Conservation (phyloP, 1,140 invertebrate species). For the Lepidostoma basale region DNA sequence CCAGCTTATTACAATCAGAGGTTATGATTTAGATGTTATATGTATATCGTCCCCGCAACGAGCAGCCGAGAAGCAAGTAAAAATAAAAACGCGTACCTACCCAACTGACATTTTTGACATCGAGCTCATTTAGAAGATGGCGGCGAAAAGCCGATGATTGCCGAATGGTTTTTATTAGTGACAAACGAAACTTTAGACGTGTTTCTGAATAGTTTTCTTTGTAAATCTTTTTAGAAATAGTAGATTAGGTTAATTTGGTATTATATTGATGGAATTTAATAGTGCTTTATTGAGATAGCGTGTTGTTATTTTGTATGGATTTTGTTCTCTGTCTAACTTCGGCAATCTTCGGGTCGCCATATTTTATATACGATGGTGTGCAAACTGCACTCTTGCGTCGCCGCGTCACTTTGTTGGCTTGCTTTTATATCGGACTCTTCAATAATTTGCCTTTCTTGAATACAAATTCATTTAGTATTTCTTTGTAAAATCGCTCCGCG, state of each 20-base stretch:
- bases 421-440: not conserved
- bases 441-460: conserved; percentile 15
- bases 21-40: no score
- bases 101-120: not conserved
- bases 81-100: conserved; percentile 12
- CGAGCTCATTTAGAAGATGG: not conserved
- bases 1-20: not conserved
- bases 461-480: not conserved
- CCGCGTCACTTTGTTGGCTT: conserved; percentile 29
- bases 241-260: no score
- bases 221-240: no score
- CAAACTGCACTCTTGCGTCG: conserved; percentile 18
- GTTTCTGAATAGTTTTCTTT: no score
- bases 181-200: no score
- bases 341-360: conserved; percentile 13
- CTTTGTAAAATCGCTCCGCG: not conserved
- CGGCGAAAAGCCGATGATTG: conserved; percentile 12
- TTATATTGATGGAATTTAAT: no score
- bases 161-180: no score
- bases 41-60: not conserved
- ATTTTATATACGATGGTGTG: conserved; percentile 18
- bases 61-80: no score
- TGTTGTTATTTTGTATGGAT: no score
- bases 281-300: no score
- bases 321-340: not conserved